Conservation (phyloP, 2,888 invertebrate genomes). For the Oscheius sp. region DNA sequence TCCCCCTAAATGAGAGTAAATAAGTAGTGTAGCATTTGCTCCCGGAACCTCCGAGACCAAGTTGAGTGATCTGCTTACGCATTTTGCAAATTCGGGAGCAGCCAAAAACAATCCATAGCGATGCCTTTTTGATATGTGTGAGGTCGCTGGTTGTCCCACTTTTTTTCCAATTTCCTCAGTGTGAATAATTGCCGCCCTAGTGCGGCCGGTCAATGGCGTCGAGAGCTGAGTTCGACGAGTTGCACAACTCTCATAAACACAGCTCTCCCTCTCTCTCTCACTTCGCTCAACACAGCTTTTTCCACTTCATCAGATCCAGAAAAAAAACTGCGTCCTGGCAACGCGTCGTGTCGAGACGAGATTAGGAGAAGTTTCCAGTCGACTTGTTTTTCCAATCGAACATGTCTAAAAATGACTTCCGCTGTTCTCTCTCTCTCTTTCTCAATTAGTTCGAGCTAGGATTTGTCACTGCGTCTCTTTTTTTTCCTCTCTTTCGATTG, state of each 20-base stretch:
- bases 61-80: too few relatives aligned
- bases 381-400: neutral
- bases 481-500: neutral
- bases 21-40: too few relatives aligned
- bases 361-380: neutral
- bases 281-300: neutral
- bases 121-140: neutral
- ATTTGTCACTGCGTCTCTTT: too few relatives aligned
- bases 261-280: neutral
- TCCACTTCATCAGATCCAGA: neutral
- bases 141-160: neutral
- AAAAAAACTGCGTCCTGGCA: neutral
- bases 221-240: neutral
- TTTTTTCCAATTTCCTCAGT: slow-evolving; percentile 13
- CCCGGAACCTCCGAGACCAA: too few relatives aligned
- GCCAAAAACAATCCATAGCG: neutral
- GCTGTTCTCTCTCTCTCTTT: neutral
- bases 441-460: too few relatives aligned
- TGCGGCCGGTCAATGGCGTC: slow-evolving; percentile 5
- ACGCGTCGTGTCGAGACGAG: neutral
- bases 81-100: neutral
- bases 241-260: neutral
- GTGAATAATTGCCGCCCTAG: slow-evolving; percentile 4
- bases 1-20: neutral
- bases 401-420: neutral